phyloP scores from a whole-genome alignment of 2,888 invertebrate genomes.

The Vandiemenella viatica region DNA sequence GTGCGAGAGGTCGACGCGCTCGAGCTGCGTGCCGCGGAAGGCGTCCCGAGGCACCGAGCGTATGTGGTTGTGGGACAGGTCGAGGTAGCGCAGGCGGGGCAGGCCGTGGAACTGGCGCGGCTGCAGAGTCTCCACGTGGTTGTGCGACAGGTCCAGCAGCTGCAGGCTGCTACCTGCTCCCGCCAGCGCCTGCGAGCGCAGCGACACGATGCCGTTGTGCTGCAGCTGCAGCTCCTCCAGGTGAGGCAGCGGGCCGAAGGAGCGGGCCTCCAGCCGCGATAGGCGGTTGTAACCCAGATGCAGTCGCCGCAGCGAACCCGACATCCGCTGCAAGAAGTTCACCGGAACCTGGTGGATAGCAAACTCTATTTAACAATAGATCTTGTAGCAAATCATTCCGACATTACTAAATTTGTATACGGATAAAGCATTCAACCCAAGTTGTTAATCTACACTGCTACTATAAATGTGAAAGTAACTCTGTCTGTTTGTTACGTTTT shows the following conservation, averaged over 20 bases:
- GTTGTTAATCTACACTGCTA: no score
- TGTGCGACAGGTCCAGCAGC: conserved; percentile 23
- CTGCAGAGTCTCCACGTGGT: conserved; percentile 22
- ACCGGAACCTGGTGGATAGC: conserved; percentile 19
- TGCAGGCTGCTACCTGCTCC: conserved; percentile 20
- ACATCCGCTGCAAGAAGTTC: conserved; percentile 20
- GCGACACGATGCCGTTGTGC: conserved; percentile 21
- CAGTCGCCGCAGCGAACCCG: conserved; percentile 21
- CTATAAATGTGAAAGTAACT: no score
- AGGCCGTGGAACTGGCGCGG: conserved; percentile 18
- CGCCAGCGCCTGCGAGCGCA: conserved; percentile 3
- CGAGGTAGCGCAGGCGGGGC: conserved; percentile 17
- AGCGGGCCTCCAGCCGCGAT: conserved; percentile 20
- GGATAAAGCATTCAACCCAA: no score
- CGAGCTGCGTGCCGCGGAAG: conserved; percentile 11
- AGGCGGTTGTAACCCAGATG: conserved; percentile 25
- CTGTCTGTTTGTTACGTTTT: no score
- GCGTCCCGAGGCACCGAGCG: conserved; percentile 15
- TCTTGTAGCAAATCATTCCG: background rate
- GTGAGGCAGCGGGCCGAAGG: conserved; percentile 19
- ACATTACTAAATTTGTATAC: no score
- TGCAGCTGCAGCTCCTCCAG: conserved; percentile 20
- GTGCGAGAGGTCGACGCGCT: conserved; percentile 22
- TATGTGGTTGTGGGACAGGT: conserved; percentile 21
- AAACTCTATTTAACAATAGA: background rate